phyloP scores from a whole-genome alignment of 2,888 invertebrate genomes.

The Magallana nippona region DNA sequence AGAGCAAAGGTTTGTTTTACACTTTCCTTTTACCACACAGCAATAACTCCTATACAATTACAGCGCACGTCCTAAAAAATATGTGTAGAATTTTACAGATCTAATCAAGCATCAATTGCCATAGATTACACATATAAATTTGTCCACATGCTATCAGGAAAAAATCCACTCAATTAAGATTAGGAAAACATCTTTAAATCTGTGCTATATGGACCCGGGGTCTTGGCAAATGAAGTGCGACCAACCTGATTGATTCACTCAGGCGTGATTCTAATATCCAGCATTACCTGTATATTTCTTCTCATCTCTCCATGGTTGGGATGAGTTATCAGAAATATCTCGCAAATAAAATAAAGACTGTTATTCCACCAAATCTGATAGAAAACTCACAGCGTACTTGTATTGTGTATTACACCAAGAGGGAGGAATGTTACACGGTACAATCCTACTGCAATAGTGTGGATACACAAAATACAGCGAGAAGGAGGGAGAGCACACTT shows the following conservation, averaged over 20 bases:
- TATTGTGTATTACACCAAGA: too few relatives aligned
- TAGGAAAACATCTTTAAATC: slow-evolving; percentile 1
- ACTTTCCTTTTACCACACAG: too few relatives aligned
- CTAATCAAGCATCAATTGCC: slow-evolving; percentile 16
- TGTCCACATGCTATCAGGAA: background rate
- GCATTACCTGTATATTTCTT: background rate
- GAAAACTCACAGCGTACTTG: too few relatives aligned
- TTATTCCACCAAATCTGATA: too few relatives aligned
- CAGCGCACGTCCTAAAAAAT: background rate
- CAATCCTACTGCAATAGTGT: too few relatives aligned
- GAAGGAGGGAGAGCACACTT: background rate
- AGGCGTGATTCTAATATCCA: background rate
- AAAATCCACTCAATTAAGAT: slow-evolving; percentile 24
- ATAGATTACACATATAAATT: slow-evolving; percentile 12
- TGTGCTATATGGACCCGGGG: background rate
- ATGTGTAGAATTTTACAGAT: slow-evolving; percentile 4
- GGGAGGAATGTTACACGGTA: too few relatives aligned
- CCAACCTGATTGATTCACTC: slow-evolving; percentile 5
- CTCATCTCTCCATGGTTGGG: background rate
- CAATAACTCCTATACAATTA: background rate
- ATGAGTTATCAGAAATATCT: background rate
- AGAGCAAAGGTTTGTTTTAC: background rate
- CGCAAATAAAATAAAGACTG: too few relatives aligned
- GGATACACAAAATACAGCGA: background rate
- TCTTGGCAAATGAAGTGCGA: background rate